Conservation (phyloP, 92 coral and sea anemone genomes). For the Palythoa caribaeorum region DNA sequence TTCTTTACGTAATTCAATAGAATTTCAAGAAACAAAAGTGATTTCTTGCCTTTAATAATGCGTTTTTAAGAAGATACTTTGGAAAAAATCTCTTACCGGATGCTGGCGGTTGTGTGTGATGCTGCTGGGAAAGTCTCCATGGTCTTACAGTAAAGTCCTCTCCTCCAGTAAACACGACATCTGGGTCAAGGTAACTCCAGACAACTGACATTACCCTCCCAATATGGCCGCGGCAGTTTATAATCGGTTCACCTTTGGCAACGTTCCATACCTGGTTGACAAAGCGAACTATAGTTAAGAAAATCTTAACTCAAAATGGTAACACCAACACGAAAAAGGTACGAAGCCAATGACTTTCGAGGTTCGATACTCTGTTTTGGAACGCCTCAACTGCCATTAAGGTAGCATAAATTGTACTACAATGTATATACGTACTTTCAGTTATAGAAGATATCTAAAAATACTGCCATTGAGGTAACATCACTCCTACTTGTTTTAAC, state of each 20-base stretch:
- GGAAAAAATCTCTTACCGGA: conserved; percentile 59
- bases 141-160: conserved; percentile 96
- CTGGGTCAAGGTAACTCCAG: conserved; percentile 95
- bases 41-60: background rate
- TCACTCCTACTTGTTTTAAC: too few species aligned
- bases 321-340: too few species aligned
- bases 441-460: too few species aligned
- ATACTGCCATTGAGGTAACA: too few species aligned
- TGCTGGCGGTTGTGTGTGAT: conserved; percentile 80
- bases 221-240: conserved; percentile 90
- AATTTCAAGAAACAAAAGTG: background rate
- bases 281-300: background rate
- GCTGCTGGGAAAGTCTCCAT: conserved; percentile 85
- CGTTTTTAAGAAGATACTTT: background rate
- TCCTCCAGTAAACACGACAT: conserved; percentile 93
- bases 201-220: conserved; percentile 95
- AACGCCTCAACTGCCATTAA: background rate
- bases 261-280: conserved; percentile 92
- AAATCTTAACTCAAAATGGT: background rate
- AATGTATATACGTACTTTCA: too few species aligned
- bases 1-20: too few species aligned
- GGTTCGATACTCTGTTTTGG: too few species aligned
- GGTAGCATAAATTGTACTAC: background rate
- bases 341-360: too few species aligned
- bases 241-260: conserved; percentile 72